These are phyloP conservation scores for Troides helena DNA, from an alignment of 2,888 invertebrate species.

Conservation along the genomic window DNA sequence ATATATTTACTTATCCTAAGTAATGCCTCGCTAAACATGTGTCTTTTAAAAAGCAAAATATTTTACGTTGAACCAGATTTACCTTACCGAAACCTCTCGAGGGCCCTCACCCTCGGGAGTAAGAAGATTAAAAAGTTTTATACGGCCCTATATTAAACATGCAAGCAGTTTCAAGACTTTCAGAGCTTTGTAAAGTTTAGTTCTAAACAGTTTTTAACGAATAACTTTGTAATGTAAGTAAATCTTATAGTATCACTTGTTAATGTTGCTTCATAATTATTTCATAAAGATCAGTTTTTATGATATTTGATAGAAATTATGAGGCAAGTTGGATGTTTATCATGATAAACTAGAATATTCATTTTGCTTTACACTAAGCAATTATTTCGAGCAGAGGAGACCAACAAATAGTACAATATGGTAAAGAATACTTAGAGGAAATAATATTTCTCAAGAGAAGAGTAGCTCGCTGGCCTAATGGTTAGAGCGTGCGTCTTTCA, in stretches of 20 bases:
- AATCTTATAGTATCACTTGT: neutral
- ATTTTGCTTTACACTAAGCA: no score
- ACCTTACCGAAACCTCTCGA: constrained; percentile 2
- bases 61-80: constrained; percentile 16
- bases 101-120: constrained; percentile 6
- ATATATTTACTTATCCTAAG: neutral
- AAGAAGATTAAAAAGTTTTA: constrained; percentile 24
- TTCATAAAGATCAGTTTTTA: no score
- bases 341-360: no score
- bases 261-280: neutral
- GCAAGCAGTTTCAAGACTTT: constrained; percentile 15
- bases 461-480: no score
- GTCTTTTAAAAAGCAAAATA: neutral
- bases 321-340: no score
- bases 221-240: constrained; percentile 3
- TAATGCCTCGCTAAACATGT: neutral
- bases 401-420: no score
- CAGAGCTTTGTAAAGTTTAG: constrained; percentile 16
- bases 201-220: constrained; percentile 9
- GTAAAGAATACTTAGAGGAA: no score
- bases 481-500: no score
- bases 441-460: no score
- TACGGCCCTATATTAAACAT: constrained; percentile 4
- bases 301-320: no score
- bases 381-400: no score